phyloP scores from a whole-genome alignment of 2,113 vertebrate genomes.

The Plecturocebus donacophilus region DNA sequence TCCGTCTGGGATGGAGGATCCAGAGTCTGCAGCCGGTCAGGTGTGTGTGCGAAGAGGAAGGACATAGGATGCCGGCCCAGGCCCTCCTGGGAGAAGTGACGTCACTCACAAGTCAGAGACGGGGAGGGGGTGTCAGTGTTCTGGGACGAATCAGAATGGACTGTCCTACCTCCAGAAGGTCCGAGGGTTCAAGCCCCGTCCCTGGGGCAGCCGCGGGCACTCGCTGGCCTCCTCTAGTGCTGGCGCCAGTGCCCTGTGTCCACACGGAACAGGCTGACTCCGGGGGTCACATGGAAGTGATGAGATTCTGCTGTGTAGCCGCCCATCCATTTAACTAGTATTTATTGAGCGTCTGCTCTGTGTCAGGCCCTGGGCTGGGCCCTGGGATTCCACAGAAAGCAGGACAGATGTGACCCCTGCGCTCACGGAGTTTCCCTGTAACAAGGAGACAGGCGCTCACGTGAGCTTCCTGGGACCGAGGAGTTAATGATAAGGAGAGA shows the following conservation, averaged over 20 bases:
- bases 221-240: background rate
- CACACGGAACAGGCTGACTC: background rate
- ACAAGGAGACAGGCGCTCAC: background rate
- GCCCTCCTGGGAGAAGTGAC: background rate
- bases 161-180: background rate
- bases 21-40: background rate
- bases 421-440: background rate
- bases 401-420: background rate
- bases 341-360: background rate
- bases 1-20: background rate
- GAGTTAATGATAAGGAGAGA: background rate
- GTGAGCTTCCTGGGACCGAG: background rate
- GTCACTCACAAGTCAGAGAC: background rate
- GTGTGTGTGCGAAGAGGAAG: background rate
- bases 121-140: background rate
- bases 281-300: background rate
- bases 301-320: background rate
- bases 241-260: background rate
- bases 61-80: background rate
- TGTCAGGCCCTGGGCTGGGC: background rate
- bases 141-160: background rate
- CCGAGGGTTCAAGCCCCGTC: background rate
- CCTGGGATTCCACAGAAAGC: background rate
- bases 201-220: accelerated
- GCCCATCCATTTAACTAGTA: background rate